Base-by-base conservation (phyloP, 2,888 invertebrate species). In the Cheilosia impressa region DNA sequence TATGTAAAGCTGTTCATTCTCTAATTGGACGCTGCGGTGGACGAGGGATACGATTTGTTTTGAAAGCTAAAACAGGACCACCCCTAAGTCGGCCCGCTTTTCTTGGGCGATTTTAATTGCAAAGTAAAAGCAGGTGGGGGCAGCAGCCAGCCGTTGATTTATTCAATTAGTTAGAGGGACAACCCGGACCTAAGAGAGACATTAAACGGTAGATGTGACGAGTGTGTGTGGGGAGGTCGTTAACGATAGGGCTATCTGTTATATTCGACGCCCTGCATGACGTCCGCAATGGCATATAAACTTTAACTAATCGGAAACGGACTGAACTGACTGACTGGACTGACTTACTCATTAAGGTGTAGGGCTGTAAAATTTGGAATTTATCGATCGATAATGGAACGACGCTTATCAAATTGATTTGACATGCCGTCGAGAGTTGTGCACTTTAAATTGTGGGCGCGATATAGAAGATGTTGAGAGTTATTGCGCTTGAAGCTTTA, bases 1-100 rank as follows among this genome's bases (percentile, higher is more conserved):
- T 69, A 38, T 45, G 50, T 63, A 69, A 71, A 76, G 52, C 69
- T 82, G 58, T 52, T 65, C 52, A 60, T 53, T 13, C 58, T 52
- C 81, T 82, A 82, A 82, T 82, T 82, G 65, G 81, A 71, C 52
- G 63, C 71, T 17, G 34, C 10, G 38, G 68, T 52, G 63, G 24
- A 22, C 58, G 65, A 45, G 69, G 52, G 45, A 65, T 76, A 82
- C 81, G 77, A 82, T 82, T 82, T 82, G 81, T 77, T 82, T 65
- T 65, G 34, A 27, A 19, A 60, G 77, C 19, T 50, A 65, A 69
- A 65, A 22, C 76, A 53, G 34, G 77, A 82, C 81, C 81, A 82
- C 81, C 69, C 81, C 57, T 45, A 58, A 53, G 50, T 71, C 19
- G 19, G 53, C 71, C 38, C 77, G 75, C 68, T 69, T 76, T 81